Evolutionary conservation across 2,888 invertebrate species (phyloP).

Genomic region (Thereva nobilitata): DNA sequence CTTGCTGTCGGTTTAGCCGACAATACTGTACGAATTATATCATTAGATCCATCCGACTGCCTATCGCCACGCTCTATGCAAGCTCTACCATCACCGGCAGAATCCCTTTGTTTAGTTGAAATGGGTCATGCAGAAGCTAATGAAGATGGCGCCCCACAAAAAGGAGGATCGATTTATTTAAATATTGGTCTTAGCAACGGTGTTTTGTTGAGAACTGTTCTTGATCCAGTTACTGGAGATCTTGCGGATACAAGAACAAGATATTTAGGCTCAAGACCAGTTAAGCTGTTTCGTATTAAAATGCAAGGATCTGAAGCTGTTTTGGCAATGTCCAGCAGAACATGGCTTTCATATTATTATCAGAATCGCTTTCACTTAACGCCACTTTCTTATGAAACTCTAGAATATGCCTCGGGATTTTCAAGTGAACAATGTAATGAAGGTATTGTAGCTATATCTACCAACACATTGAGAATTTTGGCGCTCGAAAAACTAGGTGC

Average conservation of each 20-base stretch:
- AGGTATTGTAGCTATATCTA: conserved; percentile 98
- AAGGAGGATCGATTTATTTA: conserved; percentile 80
- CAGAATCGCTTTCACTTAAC: conserved; percentile 96
- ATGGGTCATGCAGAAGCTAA: conserved; percentile 73
- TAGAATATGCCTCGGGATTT: conserved; percentile 98
- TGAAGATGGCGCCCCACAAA: conserved; percentile 61
- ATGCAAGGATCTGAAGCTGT: conserved; percentile 98
- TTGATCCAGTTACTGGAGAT: conserved; percentile 95
- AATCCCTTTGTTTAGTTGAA: conserved; percentile 96
- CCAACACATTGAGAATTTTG: conserved; percentile 94
- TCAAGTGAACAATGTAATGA: conserved; percentile 97
- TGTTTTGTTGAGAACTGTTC: conserved; percentile 86
- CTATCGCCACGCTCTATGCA: conserved; percentile 95
- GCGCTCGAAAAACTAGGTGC: conserved; percentile 97
- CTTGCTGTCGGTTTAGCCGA: conserved; percentile 95
- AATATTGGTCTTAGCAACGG: conserved; percentile 98
- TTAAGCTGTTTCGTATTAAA: conserved; percentile 92
- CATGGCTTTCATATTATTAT: conserved; percentile 98
- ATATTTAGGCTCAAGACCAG: conserved; percentile 93
- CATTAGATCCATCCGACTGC: conserved; percentile 94
- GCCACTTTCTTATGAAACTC: conserved; percentile 91
- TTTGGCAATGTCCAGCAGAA: conserved; percentile 94
- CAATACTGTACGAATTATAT: conserved; percentile 96
- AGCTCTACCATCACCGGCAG: conserved; percentile 92
- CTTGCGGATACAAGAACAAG: conserved; percentile 95